A percentile compares a stretch with the other conserved stretches of the same genome.
phyloP scores from a whole-genome alignment of 2,888 invertebrate species.

The Thumatha senex region DNA sequence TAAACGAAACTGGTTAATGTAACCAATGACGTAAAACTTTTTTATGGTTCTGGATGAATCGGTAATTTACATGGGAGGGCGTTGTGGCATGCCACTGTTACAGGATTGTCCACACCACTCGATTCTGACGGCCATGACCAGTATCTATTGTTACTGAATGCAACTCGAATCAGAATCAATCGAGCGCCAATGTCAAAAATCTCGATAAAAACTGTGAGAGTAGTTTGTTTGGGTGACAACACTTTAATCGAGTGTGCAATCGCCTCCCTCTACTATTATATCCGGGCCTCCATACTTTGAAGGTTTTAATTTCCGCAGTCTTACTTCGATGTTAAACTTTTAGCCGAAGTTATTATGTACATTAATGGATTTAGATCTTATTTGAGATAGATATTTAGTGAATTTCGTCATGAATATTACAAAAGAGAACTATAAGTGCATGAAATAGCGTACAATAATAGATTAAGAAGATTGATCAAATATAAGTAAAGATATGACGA shows the following conservation, averaged over 20 bases:
- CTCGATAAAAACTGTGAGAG: slow-evolving; percentile 66
- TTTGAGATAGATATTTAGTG: background rate
- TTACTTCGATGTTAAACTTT: slow-evolving; percentile 8
- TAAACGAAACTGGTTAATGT: slow-evolving; percentile 44
- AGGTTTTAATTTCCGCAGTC: slow-evolving; percentile 32
- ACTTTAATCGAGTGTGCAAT: slow-evolving; percentile 57
- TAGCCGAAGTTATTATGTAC: background rate
- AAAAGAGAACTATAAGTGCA: background rate
- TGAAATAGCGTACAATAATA: background rate
- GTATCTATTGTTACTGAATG: slow-evolving; percentile 58
- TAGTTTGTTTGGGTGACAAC: slow-evolving; percentile 61
- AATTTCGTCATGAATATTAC: background rate
- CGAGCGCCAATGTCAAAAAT: slow-evolving; percentile 63
- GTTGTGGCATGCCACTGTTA: slow-evolving; percentile 31
- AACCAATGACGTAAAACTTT: slow-evolving; percentile 25
- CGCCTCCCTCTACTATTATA: slow-evolving; percentile 37
- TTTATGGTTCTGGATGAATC: slow-evolving; percentile 43
- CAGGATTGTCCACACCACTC: slow-evolving; percentile 57
- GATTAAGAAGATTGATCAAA: background rate
- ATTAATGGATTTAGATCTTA: background rate
- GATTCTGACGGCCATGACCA: slow-evolving; percentile 64
- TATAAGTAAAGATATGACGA: background rate
- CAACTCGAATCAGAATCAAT: slow-evolving; percentile 66
- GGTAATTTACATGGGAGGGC: slow-evolving; percentile 54
- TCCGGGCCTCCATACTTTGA: slow-evolving; percentile 37